Base-by-base conservation (phyloP, 2,113 vertebrate genomes). In the Strix uralensis region DNA sequence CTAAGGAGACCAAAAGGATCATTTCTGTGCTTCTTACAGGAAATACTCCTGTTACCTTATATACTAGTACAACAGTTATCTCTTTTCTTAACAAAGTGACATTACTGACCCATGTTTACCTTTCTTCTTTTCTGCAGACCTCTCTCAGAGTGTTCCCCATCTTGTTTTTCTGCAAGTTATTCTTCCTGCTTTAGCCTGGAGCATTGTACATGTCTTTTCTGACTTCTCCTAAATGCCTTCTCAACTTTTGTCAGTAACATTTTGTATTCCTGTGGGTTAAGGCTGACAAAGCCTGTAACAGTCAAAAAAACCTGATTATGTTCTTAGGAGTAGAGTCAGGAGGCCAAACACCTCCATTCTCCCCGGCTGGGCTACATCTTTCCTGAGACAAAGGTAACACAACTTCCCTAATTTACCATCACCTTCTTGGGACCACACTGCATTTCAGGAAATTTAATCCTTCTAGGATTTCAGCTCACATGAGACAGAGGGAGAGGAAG, bases 131-230 rank as follows among this genome's bases (percentile, higher is more conserved):
- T 32, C 66, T 63, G 49, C 49, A 69, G 55, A 81, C 57, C 44
- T n/a, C 23, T 55, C 26, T n/a, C 46, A 4, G 18, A 34, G 29
- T 5, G 6, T 40, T 69, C 17, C 6, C 25, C 9, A 5, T 12
- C 47, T 51, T 52, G 14, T 10, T 52, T 46, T 79, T 42, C 25
- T 46, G 30, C 1, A 1, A 10, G 21, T 36, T 59, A 17, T 7
- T 29, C 38, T 66, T 71, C 44, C 51, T 54, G 17, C 34, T 57
- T 74, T 62, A 80, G 29, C 25, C 61, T 27, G 42, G 15, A 62
- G 32, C 9, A 12, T 13, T 9, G 10, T 11, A 52, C 1, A 0
- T 6, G 1, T 61, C 51, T 86, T 30, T 66, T 44, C 32, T 10
- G 6, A 67, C n/a, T 59, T 66, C 19, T 42, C 29, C 25, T 15